Conservation (phyloP, 2,888 invertebrate genomes). For the Sycophila texana region DNA sequence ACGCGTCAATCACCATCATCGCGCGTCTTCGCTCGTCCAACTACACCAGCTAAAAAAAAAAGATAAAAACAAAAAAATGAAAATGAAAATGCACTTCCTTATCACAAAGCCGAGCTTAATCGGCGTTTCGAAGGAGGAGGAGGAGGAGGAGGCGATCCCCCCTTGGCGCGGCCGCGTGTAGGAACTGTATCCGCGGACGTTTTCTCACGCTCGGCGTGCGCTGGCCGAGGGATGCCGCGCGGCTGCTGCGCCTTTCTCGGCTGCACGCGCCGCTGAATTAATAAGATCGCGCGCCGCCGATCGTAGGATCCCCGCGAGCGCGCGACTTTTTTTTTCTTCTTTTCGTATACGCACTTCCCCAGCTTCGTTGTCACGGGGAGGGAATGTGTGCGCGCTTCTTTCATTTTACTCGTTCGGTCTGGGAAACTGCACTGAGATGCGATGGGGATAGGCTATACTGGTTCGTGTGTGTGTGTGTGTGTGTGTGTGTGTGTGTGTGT, state of each 20-base stretch:
- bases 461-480: no score
- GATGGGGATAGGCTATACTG: not conserved
- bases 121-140: not conserved
- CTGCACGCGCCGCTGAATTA: constrained; percentile 20
- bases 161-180: not conserved
- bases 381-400: not conserved
- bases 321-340: not conserved
- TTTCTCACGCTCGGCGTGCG: not conserved
- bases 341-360: not conserved
- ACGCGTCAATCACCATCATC: no score
- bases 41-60: no score
- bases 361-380: not conserved
- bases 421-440: not conserved
- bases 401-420: not conserved
- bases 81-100: no score
- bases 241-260: constrained; percentile 7
- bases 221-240: not conserved
- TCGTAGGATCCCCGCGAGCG: not conserved
- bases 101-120: not conserved
- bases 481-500: no score
- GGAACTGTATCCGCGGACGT: not conserved
- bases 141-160: not conserved
- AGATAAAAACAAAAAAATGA: no score
- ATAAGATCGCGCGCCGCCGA: constrained; percentile 35
- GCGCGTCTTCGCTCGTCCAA: no score